Percentiles rank a stretch among this genome's conserved stretches.
These are phyloP conservation scores for Cervus canadensis DNA, from an alignment of 2,113 vertebrate species.

Conservation along the genomic window DNA sequence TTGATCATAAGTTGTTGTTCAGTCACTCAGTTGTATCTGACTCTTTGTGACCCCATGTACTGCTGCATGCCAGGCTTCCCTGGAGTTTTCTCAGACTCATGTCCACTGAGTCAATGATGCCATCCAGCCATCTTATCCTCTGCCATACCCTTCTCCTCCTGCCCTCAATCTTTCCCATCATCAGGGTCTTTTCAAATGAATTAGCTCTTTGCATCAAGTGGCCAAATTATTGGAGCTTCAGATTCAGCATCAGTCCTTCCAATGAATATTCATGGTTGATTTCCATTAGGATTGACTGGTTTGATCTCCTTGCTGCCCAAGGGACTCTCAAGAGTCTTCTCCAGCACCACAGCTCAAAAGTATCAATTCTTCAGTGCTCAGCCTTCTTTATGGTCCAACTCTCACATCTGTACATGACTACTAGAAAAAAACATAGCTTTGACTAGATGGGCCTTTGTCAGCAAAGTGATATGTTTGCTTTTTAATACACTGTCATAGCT, in stretches of 20 bases:
- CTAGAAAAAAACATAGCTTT: neutral
- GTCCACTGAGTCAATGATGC: neutral
- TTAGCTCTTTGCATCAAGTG: neutral
- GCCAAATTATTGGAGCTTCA: neutral
- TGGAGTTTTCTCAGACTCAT: neutral
- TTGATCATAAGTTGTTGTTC: neutral
- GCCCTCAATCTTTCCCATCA: neutral
- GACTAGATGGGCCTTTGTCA: neutral
- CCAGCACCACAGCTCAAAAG: neutral
- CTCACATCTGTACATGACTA: neutral
- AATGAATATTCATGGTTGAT: neutral
- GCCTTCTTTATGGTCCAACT: neutral
- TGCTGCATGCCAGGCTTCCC: neutral
- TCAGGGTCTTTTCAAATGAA: neutral
- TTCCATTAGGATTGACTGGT: neutral
- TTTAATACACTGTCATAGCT: neutral
- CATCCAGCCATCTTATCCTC: neutral
- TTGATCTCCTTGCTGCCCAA: neutral
- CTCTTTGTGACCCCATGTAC: neutral
- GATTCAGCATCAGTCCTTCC: neutral
- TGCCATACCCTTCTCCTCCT: neutral
- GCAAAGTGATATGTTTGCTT: neutral
- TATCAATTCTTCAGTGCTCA: neutral
- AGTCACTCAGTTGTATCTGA: neutral
- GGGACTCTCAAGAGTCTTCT: neutral